A percentile compares a stretch with the other conserved stretches of the same genome.
phyloP scores from a whole-genome alignment of 1,140 invertebrate species.

The Laodelphax striatellus region DNA sequence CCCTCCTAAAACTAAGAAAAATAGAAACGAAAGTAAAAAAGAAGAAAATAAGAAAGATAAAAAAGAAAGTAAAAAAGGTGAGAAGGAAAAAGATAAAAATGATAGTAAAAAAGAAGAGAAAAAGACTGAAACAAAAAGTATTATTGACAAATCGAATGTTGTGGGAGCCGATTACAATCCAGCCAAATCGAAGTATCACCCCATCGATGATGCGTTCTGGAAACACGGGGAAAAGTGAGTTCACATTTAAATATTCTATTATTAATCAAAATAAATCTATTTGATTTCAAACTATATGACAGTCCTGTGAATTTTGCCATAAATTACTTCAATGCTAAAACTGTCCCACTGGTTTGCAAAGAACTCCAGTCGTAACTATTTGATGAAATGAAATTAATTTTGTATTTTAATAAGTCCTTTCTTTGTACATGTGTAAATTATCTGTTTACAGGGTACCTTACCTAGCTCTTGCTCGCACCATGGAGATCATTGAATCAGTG shows the following conservation, averaged over 20 bases:
- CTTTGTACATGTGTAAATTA: background rate
- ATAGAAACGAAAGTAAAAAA: background rate
- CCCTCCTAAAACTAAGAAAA: background rate
- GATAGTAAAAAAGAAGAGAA: conserved; percentile 1
- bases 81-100: background rate
- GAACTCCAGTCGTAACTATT: no score
- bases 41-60: background rate
- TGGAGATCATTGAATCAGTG: conserved; percentile 83
- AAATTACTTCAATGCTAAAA: no score
- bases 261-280: no score
- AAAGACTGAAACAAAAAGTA: background rate
- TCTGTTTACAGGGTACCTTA: conserved; percentile 73
- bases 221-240: conserved; percentile 55
- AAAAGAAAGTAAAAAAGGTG: background rate
- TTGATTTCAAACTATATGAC: no score
- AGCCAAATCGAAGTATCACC: conserved; percentile 59
- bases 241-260: background rate
- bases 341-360: no score
- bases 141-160: background rate
- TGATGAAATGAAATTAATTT: no score
- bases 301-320: no score
- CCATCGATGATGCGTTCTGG: conserved; percentile 86
- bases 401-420: background rate
- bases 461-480: conserved; percentile 77
- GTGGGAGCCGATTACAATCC: conserved; percentile 59